Evolutionary conservation across 2,888 invertebrate species (phyloP).

Genomic region (Tetragonula carbonaria): DNA sequence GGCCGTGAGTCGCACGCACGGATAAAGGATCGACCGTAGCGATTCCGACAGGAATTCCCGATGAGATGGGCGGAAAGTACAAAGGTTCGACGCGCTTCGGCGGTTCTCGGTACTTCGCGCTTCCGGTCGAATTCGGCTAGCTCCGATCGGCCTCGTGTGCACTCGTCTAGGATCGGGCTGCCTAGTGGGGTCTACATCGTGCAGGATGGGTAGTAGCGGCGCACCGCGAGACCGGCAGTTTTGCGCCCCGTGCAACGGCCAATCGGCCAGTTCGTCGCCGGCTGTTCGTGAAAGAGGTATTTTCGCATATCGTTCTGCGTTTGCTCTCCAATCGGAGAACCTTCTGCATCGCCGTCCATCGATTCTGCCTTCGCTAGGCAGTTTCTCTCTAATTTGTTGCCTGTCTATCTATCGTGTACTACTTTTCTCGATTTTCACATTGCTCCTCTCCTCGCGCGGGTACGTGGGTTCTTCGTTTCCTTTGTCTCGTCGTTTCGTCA

Average conservation of each 20-base stretch:
- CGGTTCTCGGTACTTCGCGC: conserved; percentile 69
- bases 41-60: conserved; percentile 73
- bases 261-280: conserved; percentile 83
- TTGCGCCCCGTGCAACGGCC: conserved; percentile 72
- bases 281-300: conserved; percentile 79
- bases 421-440: not conserved
- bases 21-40: conserved; percentile 61
- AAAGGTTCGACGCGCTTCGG: conserved; percentile 73
- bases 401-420: conserved; percentile 11
- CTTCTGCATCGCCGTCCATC: conserved; percentile 31
- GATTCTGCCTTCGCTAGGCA: conserved; percentile 11
- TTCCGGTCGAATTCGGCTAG: conserved; percentile 77
- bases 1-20: conserved; percentile 41
- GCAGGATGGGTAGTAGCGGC: conserved; percentile 73
- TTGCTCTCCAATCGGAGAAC: conserved; percentile 36
- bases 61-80: conserved; percentile 77
- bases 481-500: not conserved
- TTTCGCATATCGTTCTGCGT: conserved; percentile 60
- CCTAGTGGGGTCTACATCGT: conserved; percentile 63
- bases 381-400: conserved; percentile 14
- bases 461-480: not conserved
- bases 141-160: conserved; percentile 73
- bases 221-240: conserved; percentile 65
- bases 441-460: not conserved
- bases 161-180: conserved; percentile 72